Percentiles rank a stretch among this genome's conserved stretches.
These are phyloP conservation scores for Xenopus laevis DNA, from an alignment of 2,113 vertebrate genomes.

Conservation along the genomic window DNA sequence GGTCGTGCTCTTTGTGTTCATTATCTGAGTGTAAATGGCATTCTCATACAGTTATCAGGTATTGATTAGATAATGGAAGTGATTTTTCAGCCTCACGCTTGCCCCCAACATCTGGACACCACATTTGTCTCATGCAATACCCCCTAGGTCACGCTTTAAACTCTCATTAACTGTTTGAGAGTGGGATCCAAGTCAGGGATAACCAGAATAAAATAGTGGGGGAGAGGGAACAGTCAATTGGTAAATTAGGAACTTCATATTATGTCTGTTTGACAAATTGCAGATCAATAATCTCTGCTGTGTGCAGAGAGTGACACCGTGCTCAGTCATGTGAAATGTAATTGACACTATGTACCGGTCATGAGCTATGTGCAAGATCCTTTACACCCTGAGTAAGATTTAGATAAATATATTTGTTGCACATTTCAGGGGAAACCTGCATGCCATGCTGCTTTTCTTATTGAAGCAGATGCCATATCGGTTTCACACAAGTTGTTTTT, in stretches of 20 bases:
- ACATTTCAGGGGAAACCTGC: no score
- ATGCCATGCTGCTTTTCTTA: no score
- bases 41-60: not conserved
- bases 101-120: not conserved
- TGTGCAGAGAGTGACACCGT: not conserved
- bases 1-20: not conserved
- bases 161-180: constrained; percentile 15
- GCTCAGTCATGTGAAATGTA: not conserved
- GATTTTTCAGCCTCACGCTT: constrained; percentile 12
- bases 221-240: constrained; percentile 40
- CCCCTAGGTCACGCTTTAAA: constrained; percentile 49
- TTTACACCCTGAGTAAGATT: not conserved
- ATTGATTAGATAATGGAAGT: constrained; percentile 29
- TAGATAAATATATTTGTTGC: no score
- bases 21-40: not conserved
- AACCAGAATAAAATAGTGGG: constrained; percentile 38
- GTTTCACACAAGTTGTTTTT: no score
- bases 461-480: no score
- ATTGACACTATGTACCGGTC: not conserved
- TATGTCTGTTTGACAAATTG: not conserved
- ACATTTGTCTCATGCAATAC: constrained; percentile 12
- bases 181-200: constrained; percentile 38
- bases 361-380: not conserved
- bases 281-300: not conserved
- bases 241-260: constrained; percentile 58